Evolutionary conservation across 2,113 vertebrate species (phyloP), one percentile per base, ranked within the genome.

Genomic region (Mola mola): DNA sequence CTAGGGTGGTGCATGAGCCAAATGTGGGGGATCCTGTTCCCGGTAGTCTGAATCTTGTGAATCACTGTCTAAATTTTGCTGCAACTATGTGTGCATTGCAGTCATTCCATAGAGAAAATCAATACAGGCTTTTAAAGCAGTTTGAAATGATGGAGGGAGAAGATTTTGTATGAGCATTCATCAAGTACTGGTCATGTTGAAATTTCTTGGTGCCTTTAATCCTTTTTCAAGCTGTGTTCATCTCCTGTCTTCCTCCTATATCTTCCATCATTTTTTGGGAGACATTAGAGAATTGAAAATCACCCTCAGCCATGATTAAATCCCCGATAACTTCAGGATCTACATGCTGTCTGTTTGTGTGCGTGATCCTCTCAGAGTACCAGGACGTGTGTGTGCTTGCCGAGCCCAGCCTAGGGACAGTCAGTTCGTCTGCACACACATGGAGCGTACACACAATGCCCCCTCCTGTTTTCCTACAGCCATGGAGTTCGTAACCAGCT

Each of bases 381-480:
- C 48, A 59, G 24, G 68, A 38, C 83, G 3, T 82, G 88, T 75
- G 80, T 65, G 44, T 80, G 62, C 88, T 75, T 91, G 89, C 74
- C 71, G 71, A 66, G 64, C 59, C 72, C 49, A 77, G 72, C 79
- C 85, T 72, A 47, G 64, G 82, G 80, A 85, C 78, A 86, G 72
- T 26, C 66, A 79, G 66, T 76, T 72, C 24, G 60, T 71, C 38
- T 28, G 48, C 38, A 50, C 67, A 33, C 56, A 62, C 34, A 44
- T 16, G 66, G 22, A 36, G 61, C 41, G 40, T 6, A 29, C 31
- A 46, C 50, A 67, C 33, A 55, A n/a, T 28, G 19, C 41, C 24
- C 33, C 65, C 58, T 55, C 61, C 52, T 66, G 25, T 51, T 42
- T 42, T 52, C 74, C 52, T 44, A 31, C 40, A 76, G 62, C 43